These are phyloP conservation scores for Agraylea sexmaculata DNA, from an alignment of 1,140 invertebrate genomes.

Conservation along the genomic window DNA sequence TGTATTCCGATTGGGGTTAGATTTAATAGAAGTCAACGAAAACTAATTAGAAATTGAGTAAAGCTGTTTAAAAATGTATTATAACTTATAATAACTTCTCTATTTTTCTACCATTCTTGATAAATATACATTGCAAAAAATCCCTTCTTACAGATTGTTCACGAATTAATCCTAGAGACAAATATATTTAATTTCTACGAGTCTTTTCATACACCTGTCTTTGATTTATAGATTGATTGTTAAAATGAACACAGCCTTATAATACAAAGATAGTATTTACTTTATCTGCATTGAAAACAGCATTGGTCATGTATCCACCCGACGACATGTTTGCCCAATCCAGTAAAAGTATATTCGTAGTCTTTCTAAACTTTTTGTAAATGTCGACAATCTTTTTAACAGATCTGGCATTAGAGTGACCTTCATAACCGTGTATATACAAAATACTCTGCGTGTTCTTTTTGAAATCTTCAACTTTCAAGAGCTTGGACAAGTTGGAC, in stretches of 20 bases:
- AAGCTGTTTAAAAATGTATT: too few species aligned
- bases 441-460: neutral
- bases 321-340: constrained; percentile 28
- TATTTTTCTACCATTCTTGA: too few species aligned
- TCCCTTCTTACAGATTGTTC: neutral
- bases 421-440: constrained; percentile 27
- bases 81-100: too few species aligned
- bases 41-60: too few species aligned
- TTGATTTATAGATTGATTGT: neutral
- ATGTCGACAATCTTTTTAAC: constrained; percentile 30
- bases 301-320: constrained; percentile 23
- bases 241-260: neutral
- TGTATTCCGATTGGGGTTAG: too few species aligned
- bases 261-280: constrained; percentile 9
- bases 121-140: neutral
- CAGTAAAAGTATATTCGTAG: constrained; percentile 30
- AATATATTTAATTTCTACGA: neutral
- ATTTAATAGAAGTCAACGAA: too few species aligned
- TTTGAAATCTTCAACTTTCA: neutral
- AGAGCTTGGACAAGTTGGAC: neutral
- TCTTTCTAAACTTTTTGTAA: constrained; percentile 27
- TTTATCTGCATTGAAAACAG: constrained; percentile 13
- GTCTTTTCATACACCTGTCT: neutral
- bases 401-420: constrained; percentile 30
- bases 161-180: neutral